A percentile compares a stretch with the other conserved stretches of the same genome.
Conservation (phyloP, 1,140 invertebrate genomes). For the Armadillidium nasatum region DNA sequence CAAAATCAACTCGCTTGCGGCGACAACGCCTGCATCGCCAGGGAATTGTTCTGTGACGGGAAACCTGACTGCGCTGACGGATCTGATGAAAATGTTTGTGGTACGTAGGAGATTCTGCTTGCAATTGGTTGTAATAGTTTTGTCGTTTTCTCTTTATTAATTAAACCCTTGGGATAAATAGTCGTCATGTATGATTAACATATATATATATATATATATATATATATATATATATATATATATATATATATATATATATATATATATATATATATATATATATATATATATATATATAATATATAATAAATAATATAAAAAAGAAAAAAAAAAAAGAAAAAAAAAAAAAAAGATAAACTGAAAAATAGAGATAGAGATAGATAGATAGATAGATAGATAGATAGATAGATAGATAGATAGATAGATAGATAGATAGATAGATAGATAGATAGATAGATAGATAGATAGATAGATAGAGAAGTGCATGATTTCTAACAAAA, state of each 20-base stretch:
- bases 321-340: background rate
- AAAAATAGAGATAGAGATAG: background rate
- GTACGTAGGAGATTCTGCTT: conserved; percentile 62
- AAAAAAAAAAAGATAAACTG: background rate
- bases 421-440: no score
- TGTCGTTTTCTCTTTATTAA: background rate
- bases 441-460: no score
- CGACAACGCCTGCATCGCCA: conserved; percentile 81
- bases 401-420: no score
- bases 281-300: conserved; percentile 9
- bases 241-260: conserved; percentile 11
- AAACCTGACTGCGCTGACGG: conserved; percentile 87
- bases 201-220: conserved; percentile 25
- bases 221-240: conserved; percentile 26
- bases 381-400: no score
- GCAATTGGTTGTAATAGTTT: background rate
- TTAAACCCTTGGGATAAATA: no score
- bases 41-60: conserved; percentile 86
- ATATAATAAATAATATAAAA: background rate
- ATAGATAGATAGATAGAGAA: no score
- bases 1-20: conserved; percentile 69
- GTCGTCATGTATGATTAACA: no score
- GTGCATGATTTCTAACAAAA: no score
- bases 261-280: background rate
- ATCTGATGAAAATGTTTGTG: conserved; percentile 90